A percentile compares a stretch with the other conserved stretches of the same genome.
Conservation (phyloP, 2,797 vertebrate species). For the Amniataba percoides region DNA sequence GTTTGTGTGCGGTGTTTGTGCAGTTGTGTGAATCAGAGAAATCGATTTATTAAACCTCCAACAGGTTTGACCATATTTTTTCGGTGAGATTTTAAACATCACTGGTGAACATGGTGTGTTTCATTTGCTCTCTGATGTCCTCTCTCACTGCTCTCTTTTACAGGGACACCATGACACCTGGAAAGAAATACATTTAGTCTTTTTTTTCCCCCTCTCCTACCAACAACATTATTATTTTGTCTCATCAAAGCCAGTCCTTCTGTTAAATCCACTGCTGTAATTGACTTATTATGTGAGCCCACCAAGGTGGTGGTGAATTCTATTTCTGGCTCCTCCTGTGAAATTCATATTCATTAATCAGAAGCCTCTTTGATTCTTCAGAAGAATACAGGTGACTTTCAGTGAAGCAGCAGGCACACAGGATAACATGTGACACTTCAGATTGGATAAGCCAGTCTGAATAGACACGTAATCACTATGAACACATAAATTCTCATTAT, state of each 20-base stretch:
- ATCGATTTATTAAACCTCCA: neutral
- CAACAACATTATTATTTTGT: conserved; percentile 37
- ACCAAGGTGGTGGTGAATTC: conserved; percentile 25
- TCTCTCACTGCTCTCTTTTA: conserved; percentile 10
- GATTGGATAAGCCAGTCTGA: conserved; percentile 1
- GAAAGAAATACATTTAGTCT: conserved; percentile 16
- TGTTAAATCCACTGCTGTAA: conserved; percentile 39
- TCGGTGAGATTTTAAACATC: conserved; percentile 12
- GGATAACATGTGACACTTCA: neutral
- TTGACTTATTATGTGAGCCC: conserved; percentile 40
- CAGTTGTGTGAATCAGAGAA: neutral
- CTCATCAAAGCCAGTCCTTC: conserved; percentile 40
- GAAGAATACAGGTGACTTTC: conserved; percentile 27
- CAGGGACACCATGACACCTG: neutral
- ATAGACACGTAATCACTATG: neutral
- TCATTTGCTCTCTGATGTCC: conserved; percentile 5
- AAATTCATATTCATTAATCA: conserved; percentile 53
- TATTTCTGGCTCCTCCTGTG: conserved; percentile 43
- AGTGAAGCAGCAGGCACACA: neutral
- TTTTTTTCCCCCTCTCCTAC: conserved; percentile 1
- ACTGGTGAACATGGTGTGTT: conserved; percentile 5
- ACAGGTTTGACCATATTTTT: neutral
- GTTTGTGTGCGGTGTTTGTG: neutral
- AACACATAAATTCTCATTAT: conserved; percentile 23
- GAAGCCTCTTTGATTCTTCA: conserved; percentile 34